Evolutionary conservation across 2,888 invertebrate genomes (phyloP), one percentile per base, ranked within the genome.

Genomic region (Sylvicola fuscatus): DNA sequence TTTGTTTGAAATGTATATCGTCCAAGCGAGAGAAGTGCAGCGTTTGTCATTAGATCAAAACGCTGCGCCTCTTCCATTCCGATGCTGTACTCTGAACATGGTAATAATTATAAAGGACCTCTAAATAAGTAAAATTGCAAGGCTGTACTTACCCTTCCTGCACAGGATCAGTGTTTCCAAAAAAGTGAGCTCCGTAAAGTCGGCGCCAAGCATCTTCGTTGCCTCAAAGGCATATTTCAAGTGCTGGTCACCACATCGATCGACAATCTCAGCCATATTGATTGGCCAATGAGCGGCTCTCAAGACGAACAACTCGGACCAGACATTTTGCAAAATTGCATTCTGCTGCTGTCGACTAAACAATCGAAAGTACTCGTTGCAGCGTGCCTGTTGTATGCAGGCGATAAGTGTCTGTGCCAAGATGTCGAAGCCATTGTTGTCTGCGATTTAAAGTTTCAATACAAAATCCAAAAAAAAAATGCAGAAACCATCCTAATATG

Each of bases 401-500:
- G 67, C 54, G 10, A 72, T 51, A 32, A 72, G 53, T 44, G 72
- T 68, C 47, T 70, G 68, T 1, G 68, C 67, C 4, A 69, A 59
- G 29, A 68, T 53, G 52, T 72, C 70, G 21, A 6, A 21, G 21
- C 21, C 21, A 4, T 21, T 21, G 21, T 21, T 21, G 21, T 8
- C 21, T 44, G 66, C 63, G 36, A 42, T 47, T 17, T 38, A 14
- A 29, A 39, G 34, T 37, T 36, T 6, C 21, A 21, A 8, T 21
- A 6, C 21, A 8, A 8, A 4, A 21, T n/a, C n/a, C n/a, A n/a
- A n/a, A n/a, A n/a, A n/a, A n/a, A n/a, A n/a, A n/a, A n/a, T n/a
- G n/a, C n/a, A n/a, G n/a, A n/a, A n/a, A n/a, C n/a, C n/a, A n/a
- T n/a, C n/a, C n/a, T n/a, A n/a, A n/a, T n/a, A n/a, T n/a, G n/a